A percentile compares a stretch with the other conserved stretches of the same genome.
Evolutionary conservation across 2,888 invertebrate genomes (phyloP).

Genomic region (Crossocerus cetratus): DNA sequence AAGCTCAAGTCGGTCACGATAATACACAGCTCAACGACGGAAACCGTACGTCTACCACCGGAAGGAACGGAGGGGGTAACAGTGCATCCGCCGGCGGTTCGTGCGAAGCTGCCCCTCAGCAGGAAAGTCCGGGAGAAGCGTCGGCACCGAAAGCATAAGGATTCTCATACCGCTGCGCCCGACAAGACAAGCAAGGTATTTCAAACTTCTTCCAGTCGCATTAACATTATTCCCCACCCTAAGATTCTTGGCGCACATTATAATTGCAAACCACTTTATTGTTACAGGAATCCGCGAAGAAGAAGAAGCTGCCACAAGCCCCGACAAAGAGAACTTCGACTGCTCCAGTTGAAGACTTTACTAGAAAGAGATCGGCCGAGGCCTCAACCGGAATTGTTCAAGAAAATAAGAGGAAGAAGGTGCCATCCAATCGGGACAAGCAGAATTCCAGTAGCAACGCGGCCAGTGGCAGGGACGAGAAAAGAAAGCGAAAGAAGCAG

Average conservation of each 20-base stretch:
- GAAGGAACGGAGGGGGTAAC: constrained; percentile 86
- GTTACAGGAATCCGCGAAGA: constrained; percentile 44
- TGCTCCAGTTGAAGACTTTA: constrained; percentile 60
- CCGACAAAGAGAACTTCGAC: constrained; percentile 39
- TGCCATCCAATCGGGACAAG: constrained; percentile 37
- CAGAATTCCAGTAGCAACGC: constrained; percentile 22
- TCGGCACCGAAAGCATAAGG: constrained; percentile 79
- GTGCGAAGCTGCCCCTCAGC: constrained; percentile 91
- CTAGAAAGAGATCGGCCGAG: constrained; percentile 66
- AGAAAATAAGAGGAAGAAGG: constrained; percentile 51
- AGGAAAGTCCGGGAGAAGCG: constrained; percentile 86
- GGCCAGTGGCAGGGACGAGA: constrained; percentile 64
- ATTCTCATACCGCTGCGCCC: constrained; percentile 59
- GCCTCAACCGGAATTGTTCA: constrained; percentile 34
- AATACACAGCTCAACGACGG: constrained; percentile 93
- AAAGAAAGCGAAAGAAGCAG: constrained; percentile 81
- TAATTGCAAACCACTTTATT: neutral
- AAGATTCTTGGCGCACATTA: no score
- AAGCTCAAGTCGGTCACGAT: constrained; percentile 93
- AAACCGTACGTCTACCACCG: constrained; percentile 89
- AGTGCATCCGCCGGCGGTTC: constrained; percentile 89
- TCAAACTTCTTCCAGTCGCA: no score
- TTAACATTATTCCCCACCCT: no score
- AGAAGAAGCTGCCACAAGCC: constrained; percentile 50
- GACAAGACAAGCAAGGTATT: constrained; percentile 77